A percentile compares a stretch with the other conserved stretches of the same genome.
Conservation (phyloP, 2,888 invertebrate species). For the Hoplodrina ambigua region DNA sequence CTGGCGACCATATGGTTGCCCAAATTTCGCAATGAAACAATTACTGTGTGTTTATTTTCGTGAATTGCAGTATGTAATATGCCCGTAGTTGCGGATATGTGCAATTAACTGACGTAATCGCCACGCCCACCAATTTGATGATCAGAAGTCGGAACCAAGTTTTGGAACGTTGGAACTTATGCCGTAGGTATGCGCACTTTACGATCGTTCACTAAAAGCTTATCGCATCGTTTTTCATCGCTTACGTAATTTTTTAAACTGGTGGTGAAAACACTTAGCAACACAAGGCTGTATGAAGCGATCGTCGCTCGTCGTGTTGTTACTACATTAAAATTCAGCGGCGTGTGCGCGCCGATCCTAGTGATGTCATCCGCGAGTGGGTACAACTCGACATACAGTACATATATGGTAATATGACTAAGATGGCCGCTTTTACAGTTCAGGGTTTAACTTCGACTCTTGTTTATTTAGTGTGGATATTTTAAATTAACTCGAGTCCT, state of each 20-base stretch:
- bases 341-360: slow-evolving; percentile 68
- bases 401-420: slow-evolving; percentile 87
- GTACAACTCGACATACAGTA: slow-evolving; percentile 69
- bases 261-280: slow-evolving; percentile 69
- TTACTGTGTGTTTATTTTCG: slow-evolving; percentile 34
- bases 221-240: slow-evolving; percentile 47
- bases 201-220: slow-evolving; percentile 38
- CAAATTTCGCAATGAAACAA: slow-evolving; percentile 49
- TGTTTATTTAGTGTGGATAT: slow-evolving; percentile 66
- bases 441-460: slow-evolving; percentile 75
- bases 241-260: slow-evolving; percentile 69
- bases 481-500: slow-evolving; percentile 53
- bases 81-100: slow-evolving; percentile 38
- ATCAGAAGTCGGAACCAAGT: slow-evolving; percentile 34
- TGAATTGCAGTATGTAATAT: slow-evolving; percentile 31
- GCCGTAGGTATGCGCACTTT: slow-evolving; percentile 25
- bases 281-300: slow-evolving; percentile 68
- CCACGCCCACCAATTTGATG: slow-evolving; percentile 45
- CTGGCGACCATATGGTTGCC: slow-evolving; percentile 75
- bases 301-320: slow-evolving; percentile 72
- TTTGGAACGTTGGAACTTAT: slow-evolving; percentile 30
- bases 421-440: slow-evolving; percentile 79
- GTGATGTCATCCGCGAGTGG: slow-evolving; percentile 85
- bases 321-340: slow-evolving; percentile 83
- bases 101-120: slow-evolving; percentile 60